Percentiles rank a stretch among this genome's conserved stretches.
These are phyloP conservation scores for Stichopus chloronotus DNA, from an alignment of 35 echinoderm and acorn worm genomes.

Conservation along the genomic window DNA sequence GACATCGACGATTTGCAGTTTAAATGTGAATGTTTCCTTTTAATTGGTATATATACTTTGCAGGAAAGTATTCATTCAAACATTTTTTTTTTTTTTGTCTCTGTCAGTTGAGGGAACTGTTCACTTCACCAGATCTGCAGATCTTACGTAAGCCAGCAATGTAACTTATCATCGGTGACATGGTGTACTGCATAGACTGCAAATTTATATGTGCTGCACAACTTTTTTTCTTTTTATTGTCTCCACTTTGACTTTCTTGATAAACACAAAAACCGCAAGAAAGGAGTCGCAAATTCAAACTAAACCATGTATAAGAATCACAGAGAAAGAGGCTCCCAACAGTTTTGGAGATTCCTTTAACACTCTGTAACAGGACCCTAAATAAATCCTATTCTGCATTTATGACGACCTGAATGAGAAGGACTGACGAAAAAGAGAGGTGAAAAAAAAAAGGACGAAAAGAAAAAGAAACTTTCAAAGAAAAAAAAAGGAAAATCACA, in stretches of 20 bases:
- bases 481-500: constrained; percentile 10
- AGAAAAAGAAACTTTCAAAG: neutral
- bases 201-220: too few relatives aligned
- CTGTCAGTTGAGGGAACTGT: too few relatives aligned
- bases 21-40: too few relatives aligned
- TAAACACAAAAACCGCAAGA: constrained; percentile 30
- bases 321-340: neutral
- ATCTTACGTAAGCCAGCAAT: too few relatives aligned
- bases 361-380: constrained; percentile 39
- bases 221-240: neutral
- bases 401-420: neutral
- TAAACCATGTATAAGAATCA: neutral
- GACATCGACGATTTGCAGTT: too few relatives aligned
- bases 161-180: too few relatives aligned
- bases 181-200: too few relatives aligned
- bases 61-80: too few relatives aligned
- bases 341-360: constrained; percentile 3
- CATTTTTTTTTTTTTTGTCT: too few relatives aligned
- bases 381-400: constrained; percentile 33
- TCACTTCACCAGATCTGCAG: too few relatives aligned
- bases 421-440: neutral
- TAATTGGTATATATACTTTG: too few relatives aligned
- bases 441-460: neutral
- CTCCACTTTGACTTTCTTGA: neutral
- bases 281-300: neutral